These are phyloP conservation scores for Lordiphosa collinella DNA, from an alignment of 1,140 invertebrate species.

Conservation along the genomic window DNA sequence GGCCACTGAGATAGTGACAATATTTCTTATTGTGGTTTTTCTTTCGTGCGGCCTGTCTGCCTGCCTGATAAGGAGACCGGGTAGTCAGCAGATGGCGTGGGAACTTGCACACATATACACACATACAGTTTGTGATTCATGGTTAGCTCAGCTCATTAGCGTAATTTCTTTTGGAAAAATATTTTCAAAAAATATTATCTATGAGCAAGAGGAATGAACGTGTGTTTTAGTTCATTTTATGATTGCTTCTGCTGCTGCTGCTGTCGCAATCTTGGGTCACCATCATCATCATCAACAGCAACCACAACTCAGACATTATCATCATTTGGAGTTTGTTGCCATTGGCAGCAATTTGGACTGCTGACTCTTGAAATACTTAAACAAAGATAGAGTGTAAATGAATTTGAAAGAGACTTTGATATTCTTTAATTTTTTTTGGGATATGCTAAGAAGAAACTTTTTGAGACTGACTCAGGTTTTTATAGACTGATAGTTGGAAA, in stretches of 20 bases:
- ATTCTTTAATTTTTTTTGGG: no score
- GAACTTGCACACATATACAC: conserved; percentile 9
- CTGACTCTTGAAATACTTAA: no score
- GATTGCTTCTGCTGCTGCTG: conserved; percentile 13
- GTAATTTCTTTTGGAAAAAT: conserved; percentile 14
- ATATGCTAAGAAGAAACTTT: no score
- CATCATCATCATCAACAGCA: conserved; percentile 10
- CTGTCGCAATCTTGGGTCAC: conserved; percentile 44
- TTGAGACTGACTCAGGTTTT: no score
- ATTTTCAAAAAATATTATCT: conserved; percentile 2
- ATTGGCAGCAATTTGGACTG: conserved; percentile 14
- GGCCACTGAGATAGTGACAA: conserved; percentile 36
- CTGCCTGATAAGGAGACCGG: conserved; percentile 27
- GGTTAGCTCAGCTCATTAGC: conserved; percentile 28
- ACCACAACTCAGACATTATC: conserved; percentile 13
- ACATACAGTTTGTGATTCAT: conserved; percentile 14
- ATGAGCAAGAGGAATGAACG: conserved; percentile 29
- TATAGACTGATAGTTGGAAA: no score
- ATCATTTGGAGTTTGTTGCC: conserved; percentile 44
- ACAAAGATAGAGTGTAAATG: no score
- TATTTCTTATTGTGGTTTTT: conserved; percentile 18
- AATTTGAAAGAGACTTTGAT: no score
- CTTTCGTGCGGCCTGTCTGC: not conserved
- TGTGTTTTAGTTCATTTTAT: conserved; percentile 20
- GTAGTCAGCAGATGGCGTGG: conserved; percentile 5